Base-by-base conservation (phyloP, 2,113 vertebrate species). In the Syngnathus scovelli region DNA sequence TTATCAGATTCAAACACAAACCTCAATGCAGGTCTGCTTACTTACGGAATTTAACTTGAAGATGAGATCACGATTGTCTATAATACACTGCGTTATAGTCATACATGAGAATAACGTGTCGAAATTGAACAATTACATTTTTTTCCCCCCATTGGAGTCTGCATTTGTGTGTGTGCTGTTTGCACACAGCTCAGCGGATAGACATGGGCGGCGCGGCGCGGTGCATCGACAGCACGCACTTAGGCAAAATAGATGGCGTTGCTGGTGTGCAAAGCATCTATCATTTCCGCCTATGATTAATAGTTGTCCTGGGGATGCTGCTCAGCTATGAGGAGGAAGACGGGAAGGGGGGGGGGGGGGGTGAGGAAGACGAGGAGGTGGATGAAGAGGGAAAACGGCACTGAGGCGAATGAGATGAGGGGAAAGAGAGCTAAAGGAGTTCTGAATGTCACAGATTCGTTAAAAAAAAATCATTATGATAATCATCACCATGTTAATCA, bases 271-370 rank as follows among this genome's bases (percentile, higher is more conserved):
- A 87, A 88, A 86, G 79, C 89, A 90, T 91, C 87, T 88, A 91
- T 91, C 89, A 90, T 89, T 89, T 88, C 83, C 85, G 83, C 81
- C 83, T 84, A 79, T 90, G 89, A 90, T 91, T 90, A 90, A 90
- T 89, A 89, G 89, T 85, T 86, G 88, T 90, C 89, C 88, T 84
- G 87, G 82, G 88, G 88, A 89, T 75, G 85, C 71, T 84, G 81
- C 71, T 82, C 78, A 80, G 80, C 81, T 70, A 44, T 78, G 64
- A 67, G 76, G 70, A 68, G 60, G 46, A 67, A 63, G 71, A 59
- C 58, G 54, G 52, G 6, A 23, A 13, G 21, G n/a, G 36, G 39
- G 64, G 67, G n/a, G 70, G 51, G 38, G 18, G n/a, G 70, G 51
- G 38, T 12, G 46, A 63, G 27, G 58, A 37, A 21, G 61, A 66